phyloP scores from a whole-genome alignment of 2,888 invertebrate species.

The Ypsolopha scabrella region DNA sequence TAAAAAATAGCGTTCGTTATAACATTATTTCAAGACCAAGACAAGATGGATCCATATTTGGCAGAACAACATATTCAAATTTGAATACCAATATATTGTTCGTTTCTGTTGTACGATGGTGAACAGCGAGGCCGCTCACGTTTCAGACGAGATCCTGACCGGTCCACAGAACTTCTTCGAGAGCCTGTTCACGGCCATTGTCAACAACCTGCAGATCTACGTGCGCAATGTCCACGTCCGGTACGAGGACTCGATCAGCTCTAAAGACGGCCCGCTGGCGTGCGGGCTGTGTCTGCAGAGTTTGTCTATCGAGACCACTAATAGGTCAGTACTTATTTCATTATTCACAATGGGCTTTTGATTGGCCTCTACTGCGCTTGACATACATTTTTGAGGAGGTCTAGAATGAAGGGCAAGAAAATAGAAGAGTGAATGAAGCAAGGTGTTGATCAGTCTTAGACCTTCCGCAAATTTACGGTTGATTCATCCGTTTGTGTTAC shows the following conservation, averaged over 20 bases:
- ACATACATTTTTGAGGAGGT: neutral
- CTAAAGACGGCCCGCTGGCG: conserved; percentile 74
- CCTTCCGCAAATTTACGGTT: too few species aligned
- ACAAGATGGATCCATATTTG: too few species aligned
- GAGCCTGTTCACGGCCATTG: conserved; percentile 78
- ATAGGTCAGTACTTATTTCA: conserved; percentile 60
- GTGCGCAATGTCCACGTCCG: conserved; percentile 84
- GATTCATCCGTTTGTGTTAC: too few species aligned
- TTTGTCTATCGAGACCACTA: conserved; percentile 83
- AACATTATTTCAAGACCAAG: too few species aligned
- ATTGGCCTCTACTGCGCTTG: conserved; percentile 13
- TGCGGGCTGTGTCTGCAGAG: conserved; percentile 83
- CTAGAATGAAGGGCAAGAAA: too few species aligned
- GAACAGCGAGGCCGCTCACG: neutral
- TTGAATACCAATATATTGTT: too few species aligned
- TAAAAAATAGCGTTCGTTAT: too few species aligned
- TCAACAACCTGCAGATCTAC: conserved; percentile 84
- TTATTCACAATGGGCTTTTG: too few species aligned
- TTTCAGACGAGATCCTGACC: conserved; percentile 61
- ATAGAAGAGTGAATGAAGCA: too few species aligned
- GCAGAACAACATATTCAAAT: too few species aligned
- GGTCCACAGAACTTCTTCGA: conserved; percentile 78
- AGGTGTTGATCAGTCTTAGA: too few species aligned
- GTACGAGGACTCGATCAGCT: conserved; percentile 81
- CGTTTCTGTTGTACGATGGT: too few species aligned